Percentiles rank a stretch among this genome's conserved stretches.
Conservation (phyloP, 2,888 invertebrate genomes). For the Yponomeuta malinellus region DNA sequence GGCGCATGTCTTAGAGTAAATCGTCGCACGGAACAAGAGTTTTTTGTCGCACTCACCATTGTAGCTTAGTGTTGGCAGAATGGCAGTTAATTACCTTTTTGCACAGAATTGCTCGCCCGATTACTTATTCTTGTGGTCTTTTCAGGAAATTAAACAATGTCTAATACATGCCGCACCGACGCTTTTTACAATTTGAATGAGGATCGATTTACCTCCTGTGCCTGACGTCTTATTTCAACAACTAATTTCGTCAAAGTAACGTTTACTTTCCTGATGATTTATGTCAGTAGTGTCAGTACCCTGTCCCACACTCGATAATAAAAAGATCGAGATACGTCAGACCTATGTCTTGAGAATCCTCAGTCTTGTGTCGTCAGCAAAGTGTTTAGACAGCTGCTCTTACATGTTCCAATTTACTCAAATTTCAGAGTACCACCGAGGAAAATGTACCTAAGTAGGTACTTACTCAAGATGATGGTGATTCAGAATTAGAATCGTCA, state of each 20-base stretch:
- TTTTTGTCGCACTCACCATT: neutral
- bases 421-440: neutral
- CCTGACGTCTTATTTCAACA: neutral
- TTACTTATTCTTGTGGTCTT: neutral
- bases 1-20: neutral
- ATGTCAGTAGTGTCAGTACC: neutral
- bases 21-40: neutral
- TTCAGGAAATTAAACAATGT: neutral
- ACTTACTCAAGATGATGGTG: neutral
- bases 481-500: neutral
- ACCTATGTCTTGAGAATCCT: neutral
- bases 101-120: neutral
- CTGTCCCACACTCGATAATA: neutral
- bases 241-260: neutral
- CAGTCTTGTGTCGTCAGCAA: neutral
- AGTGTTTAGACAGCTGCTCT: neutral
- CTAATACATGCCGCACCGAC: neutral
- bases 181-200: neutral
- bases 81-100: neutral
- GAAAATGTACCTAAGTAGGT: neutral
- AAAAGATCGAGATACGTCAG: neutral
- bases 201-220: neutral
- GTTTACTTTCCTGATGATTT: neutral
- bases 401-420: neutral
- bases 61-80: neutral